Percentiles rank a stretch among this genome's conserved stretches.
phyloP scores from a whole-genome alignment of 2,113 vertebrate species.

The Oncorhynchus tshawytscha region DNA sequence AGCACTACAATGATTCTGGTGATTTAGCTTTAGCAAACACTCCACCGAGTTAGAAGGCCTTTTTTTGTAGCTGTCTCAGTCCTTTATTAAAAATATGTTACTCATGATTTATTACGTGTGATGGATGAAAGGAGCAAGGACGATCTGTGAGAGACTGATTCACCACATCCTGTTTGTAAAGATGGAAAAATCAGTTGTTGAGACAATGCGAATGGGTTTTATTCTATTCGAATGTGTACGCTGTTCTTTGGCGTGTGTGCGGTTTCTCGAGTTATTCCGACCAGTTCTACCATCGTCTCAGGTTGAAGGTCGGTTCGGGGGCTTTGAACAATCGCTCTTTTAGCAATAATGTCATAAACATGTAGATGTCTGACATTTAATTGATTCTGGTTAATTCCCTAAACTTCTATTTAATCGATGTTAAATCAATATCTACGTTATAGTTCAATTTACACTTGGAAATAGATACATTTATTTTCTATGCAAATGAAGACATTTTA shows the following conservation, averaged over 20 bases:
- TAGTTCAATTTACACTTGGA: slow-evolving; percentile 1
- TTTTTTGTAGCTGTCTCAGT: neutral
- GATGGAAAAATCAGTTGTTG: neutral
- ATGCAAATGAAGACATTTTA: slow-evolving; percentile 22
- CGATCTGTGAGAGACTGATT: neutral
- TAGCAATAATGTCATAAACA: neutral
- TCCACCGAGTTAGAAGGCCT: neutral
- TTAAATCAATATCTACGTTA: neutral
- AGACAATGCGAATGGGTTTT: too few species aligned
- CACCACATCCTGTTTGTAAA: neutral
- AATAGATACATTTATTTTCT: slow-evolving; percentile 31
- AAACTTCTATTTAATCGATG: neutral
- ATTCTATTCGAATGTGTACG: too few species aligned
- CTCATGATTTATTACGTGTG: neutral
- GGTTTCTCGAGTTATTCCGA: too few species aligned
- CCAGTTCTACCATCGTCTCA: neutral
- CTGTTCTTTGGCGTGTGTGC: too few species aligned
- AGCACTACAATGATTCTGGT: neutral
- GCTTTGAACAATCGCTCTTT: neutral
- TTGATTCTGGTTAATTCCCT: neutral
- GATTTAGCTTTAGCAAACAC: neutral
- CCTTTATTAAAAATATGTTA: neutral
- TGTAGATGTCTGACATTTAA: neutral
- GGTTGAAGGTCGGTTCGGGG: neutral
- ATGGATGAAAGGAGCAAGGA: neutral